Conservation (phyloP, 1,140 invertebrate species). For the Anastrepha ludens region DNA sequence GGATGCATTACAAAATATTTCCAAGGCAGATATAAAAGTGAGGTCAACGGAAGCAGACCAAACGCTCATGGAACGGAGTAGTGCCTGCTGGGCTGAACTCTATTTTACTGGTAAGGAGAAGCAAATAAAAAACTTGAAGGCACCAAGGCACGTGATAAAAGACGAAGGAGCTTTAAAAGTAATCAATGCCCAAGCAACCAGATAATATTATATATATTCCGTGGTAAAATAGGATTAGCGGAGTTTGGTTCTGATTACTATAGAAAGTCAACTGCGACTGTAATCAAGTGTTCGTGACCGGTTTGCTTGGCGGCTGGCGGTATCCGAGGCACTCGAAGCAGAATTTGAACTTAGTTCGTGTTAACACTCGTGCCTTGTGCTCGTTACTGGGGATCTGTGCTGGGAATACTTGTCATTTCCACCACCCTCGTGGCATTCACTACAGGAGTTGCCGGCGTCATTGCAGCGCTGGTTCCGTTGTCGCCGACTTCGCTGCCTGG, state of each 20-base stretch:
- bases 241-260: not conserved
- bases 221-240: too few relatives aligned
- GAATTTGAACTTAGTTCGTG: conserved; percentile 9
- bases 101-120: not conserved
- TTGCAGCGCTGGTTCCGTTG: conserved; percentile 17
- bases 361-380: not conserved
- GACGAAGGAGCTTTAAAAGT: not conserved
- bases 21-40: conserved; percentile 35
- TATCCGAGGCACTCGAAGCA: not conserved
- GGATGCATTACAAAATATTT: not conserved
- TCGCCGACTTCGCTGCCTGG: conserved; percentile 12
- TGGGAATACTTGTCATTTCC: conserved; percentile 35
- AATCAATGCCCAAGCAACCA: not conserved
- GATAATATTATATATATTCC: not conserved
- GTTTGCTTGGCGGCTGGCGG: not conserved
- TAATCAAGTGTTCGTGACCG: not conserved
- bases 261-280: conserved; percentile 25
- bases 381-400: conserved; percentile 38
- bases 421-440: not conserved
- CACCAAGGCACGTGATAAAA: not conserved
- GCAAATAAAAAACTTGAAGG: not conserved
- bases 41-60: not conserved
- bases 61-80: not conserved
- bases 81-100: not conserved
- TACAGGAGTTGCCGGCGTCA: not conserved